Conservation (phyloP, 2,888 invertebrate genomes). For the Urechis unicinctus region DNA sequence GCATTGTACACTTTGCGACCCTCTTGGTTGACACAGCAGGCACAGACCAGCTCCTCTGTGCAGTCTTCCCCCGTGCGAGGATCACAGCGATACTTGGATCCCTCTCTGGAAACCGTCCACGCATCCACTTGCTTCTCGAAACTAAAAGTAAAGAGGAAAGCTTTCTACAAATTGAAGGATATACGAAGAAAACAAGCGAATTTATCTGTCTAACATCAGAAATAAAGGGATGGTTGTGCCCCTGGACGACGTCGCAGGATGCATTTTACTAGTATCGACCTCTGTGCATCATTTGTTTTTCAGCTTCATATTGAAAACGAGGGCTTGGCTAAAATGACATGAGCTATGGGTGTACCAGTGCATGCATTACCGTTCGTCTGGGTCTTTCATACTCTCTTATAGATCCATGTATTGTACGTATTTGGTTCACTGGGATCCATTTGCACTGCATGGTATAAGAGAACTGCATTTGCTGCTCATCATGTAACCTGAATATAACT, state of each 20-base stretch:
- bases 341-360: slow-evolving; percentile 29
- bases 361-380: slow-evolving; percentile 37
- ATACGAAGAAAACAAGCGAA: slow-evolving; percentile 23
- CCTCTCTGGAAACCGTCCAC: too few species aligned
- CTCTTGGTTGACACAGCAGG: too few species aligned
- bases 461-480: too few species aligned
- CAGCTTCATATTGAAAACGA: slow-evolving; percentile 43
- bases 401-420: slow-evolving; percentile 28
- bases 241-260: slow-evolving; percentile 44
- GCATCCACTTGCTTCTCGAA: slow-evolving; percentile 23
- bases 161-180: slow-evolving; percentile 38
- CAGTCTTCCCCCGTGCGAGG: too few species aligned
- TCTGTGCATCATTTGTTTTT: slow-evolving; percentile 32
- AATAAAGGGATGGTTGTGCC: slow-evolving; percentile 34
- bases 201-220: slow-evolving; percentile 33
- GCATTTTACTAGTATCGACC: slow-evolving; percentile 31
- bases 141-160: slow-evolving; percentile 21
- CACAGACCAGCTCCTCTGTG: too few species aligned
- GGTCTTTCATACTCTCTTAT: slow-evolving; percentile 19
- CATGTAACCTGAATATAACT: too few species aligned
- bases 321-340: slow-evolving; percentile 40
- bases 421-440: too few species aligned
- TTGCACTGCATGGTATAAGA: too few species aligned
- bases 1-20: too few species aligned
- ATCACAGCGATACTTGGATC: too few species aligned